Evolutionary conservation across 2,113 vertebrate species (phyloP).

Genomic region (Erythrolamprus reginae): DNA sequence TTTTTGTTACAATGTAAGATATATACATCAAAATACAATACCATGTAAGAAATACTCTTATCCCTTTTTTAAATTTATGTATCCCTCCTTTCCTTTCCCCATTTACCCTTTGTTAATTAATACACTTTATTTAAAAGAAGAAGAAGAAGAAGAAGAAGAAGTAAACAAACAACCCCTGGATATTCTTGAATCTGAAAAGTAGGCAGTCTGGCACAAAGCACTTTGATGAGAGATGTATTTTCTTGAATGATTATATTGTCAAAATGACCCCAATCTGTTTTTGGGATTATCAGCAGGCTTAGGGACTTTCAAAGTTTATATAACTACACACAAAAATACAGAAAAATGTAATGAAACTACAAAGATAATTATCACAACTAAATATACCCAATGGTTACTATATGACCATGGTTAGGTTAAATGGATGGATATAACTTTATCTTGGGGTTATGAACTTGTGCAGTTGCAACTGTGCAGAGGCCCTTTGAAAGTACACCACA

Average conservation of each 20-base stretch:
- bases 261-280: background rate
- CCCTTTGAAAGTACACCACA: background rate
- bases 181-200: background rate
- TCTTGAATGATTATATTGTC: background rate
- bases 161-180: background rate
- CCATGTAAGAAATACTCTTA: no score
- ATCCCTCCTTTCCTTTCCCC: no score
- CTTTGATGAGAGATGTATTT: background rate
- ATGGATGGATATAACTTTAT: background rate
- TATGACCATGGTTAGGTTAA: background rate
- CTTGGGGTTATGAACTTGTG: background rate
- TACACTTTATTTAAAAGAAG: no score
- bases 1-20: no score
- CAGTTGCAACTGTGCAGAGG: background rate
- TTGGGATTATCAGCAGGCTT: background rate
- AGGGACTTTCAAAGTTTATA: background rate
- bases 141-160: no score
- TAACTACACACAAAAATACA: background rate
- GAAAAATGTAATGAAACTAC: background rate
- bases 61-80: no score
- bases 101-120: no score
- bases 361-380: background rate
- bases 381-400: background rate
- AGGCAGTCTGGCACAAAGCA: background rate
- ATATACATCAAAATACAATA: no score